Evolutionary conservation across 1,140 invertebrate species (phyloP).

Genomic region (Drosophila baimaii): DNA sequence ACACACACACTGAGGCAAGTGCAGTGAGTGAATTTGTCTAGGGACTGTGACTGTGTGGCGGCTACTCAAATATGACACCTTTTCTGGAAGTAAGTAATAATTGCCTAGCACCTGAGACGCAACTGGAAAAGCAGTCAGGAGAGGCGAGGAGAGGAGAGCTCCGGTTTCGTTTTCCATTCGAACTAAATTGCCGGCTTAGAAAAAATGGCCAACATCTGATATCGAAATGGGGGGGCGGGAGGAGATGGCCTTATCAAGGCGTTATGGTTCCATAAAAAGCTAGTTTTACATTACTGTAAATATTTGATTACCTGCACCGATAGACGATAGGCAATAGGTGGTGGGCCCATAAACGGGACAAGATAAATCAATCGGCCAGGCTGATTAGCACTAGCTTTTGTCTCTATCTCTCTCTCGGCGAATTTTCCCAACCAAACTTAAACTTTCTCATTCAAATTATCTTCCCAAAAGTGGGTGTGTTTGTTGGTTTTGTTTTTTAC

Average conservation of each 20-base stretch:
- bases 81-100: slow-evolving; percentile 47
- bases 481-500: slow-evolving; percentile 65
- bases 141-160: no score
- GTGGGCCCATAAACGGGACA: slow-evolving; percentile 26
- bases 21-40: slow-evolving; percentile 48
- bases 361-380: slow-evolving; percentile 44
- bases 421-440: slow-evolving; percentile 12
- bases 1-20: slow-evolving; percentile 63
- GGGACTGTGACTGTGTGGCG: slow-evolving; percentile 6
- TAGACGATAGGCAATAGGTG: slow-evolving; percentile 2
- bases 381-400: slow-evolving; percentile 21
- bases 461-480: slow-evolving; percentile 65
- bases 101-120: slow-evolving; percentile 45
- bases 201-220: slow-evolving; percentile 41
- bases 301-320: slow-evolving; percentile 39
- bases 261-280: slow-evolving; percentile 39
- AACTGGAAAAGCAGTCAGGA: neutral
- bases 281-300: slow-evolving; percentile 48
- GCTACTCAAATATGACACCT: slow-evolving; percentile 59
- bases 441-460: slow-evolving; percentile 48
- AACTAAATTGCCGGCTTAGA: slow-evolving; percentile 33
- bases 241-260: slow-evolving; percentile 14
- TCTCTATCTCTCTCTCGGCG: neutral
- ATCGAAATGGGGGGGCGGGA: slow-evolving; percentile 4
- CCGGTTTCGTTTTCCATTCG: slow-evolving; percentile 16